Percentiles rank a stretch among this genome's conserved stretches.
These are phyloP conservation scores for Agapornis canus DNA, from an alignment of 2,797 vertebrate genomes.

Conservation along the genomic window DNA sequence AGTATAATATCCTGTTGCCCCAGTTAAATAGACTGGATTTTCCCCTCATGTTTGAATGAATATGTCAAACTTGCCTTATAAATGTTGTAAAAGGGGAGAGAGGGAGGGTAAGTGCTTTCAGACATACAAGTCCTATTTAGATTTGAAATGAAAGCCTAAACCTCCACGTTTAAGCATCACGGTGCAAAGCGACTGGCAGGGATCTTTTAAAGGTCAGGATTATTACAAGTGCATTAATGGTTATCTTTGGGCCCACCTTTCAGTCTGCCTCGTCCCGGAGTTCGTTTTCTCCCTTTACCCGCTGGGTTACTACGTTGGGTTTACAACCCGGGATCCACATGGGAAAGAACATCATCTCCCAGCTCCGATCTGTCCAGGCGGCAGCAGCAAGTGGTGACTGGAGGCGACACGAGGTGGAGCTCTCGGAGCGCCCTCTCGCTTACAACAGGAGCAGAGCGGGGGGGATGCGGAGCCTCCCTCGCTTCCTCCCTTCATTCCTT, in stretches of 20 bases:
- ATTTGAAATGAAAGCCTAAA: not conserved
- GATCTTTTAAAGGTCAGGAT: not conserved
- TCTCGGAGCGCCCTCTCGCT: not conserved
- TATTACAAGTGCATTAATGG: no score
- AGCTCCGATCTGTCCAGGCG: accelerated
- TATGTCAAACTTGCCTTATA: not conserved
- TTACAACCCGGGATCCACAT: not conserved
- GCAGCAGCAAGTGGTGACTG: not conserved
- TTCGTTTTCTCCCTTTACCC: not conserved
- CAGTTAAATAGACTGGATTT: not conserved
- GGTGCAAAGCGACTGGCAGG: not conserved
- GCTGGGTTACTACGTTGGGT: not conserved
- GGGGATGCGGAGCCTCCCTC: not conserved
- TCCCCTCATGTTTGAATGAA: not conserved
- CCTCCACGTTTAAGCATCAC: not conserved
- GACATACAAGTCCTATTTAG: not conserved
- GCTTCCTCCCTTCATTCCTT: not conserved
- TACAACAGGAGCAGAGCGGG: accelerated
- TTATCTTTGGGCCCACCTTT: not conserved
- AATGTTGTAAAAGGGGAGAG: not conserved
- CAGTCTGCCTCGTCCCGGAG: not conserved
- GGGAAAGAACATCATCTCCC: not conserved
- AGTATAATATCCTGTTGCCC: not conserved
- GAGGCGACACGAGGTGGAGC: not conserved
- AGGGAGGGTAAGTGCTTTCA: not conserved